Conservation (phyloP, 2,797 vertebrate species). For the Periparus ater region DNA sequence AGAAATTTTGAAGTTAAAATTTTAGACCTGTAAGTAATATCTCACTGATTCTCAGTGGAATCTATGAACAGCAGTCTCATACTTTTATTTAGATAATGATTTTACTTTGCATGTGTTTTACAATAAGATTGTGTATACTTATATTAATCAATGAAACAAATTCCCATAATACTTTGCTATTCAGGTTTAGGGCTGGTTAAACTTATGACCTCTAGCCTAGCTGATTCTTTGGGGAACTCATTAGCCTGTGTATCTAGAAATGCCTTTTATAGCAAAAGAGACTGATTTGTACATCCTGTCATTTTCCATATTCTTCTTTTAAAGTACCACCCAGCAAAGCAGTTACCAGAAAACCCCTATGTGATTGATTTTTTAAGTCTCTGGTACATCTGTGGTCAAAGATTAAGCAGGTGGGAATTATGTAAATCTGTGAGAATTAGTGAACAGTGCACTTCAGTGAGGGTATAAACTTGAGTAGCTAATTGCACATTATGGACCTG, state of each 20-base stretch:
- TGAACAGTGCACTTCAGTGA: not conserved
- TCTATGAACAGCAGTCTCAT: not conserved
- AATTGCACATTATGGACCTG: not conserved
- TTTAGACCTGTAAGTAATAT: not conserved
- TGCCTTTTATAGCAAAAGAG: not conserved
- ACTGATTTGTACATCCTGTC: not conserved
- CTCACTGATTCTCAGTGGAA: not conserved
- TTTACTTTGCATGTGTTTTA: not conserved
- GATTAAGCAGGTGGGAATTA: not conserved
- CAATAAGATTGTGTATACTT: not conserved
- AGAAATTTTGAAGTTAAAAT: not conserved
- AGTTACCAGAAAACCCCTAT: not conserved
- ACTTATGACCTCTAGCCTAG: not conserved
- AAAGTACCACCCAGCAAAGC: not conserved
- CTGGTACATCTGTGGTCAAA: not conserved
- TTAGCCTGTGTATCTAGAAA: constrained; percentile 2
- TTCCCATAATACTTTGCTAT: not conserved
- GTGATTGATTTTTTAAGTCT: not conserved
- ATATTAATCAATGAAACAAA: not conserved
- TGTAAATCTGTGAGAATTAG: not conserved
- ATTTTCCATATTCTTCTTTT: not conserved
- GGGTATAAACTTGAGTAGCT: not conserved
- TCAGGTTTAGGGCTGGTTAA: not conserved
- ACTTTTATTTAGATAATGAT: not conserved
- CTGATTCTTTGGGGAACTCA: constrained; percentile 45